These are phyloP conservation scores for Columba janthina DNA, from an alignment of 2,113 vertebrate genomes.

Conservation along the genomic window DNA sequence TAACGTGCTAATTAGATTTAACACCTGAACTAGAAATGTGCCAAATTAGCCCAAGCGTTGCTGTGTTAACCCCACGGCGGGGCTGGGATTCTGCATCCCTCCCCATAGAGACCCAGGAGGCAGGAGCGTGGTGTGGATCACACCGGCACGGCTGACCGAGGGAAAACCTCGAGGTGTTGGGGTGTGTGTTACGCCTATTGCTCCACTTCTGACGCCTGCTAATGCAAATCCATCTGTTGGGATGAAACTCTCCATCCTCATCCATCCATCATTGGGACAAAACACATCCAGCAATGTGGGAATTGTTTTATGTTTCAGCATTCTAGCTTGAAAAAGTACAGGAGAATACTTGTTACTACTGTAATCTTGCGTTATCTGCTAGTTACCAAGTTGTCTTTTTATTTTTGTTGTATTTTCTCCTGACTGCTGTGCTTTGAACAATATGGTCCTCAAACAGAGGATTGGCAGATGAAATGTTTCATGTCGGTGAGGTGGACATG, in stretches of 20 bases:
- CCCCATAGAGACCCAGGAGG: rapidly evolving
- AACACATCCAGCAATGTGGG: too few species aligned
- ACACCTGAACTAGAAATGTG: background rate
- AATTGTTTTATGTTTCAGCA: too few species aligned
- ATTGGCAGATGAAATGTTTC: too few species aligned
- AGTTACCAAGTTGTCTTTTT: too few species aligned
- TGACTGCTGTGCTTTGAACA: too few species aligned
- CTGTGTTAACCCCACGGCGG: rapidly evolving
- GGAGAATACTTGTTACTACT: too few species aligned
- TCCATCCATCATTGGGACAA: too few species aligned
- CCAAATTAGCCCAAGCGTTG: background rate
- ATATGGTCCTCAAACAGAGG: too few species aligned
- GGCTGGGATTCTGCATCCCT: background rate
- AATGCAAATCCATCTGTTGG: background rate
- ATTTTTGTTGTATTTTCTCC: too few species aligned
- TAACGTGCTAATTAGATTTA: slow-evolving; percentile 45
- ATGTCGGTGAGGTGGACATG: too few species aligned
- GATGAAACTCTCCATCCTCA: background rate
- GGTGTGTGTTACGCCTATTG: rapidly evolving
- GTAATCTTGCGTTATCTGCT: too few species aligned
- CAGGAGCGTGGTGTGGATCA: rapidly evolving
- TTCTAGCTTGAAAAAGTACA: too few species aligned
- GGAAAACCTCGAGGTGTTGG: rapidly evolving
- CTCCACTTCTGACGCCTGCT: background rate
- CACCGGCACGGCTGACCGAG: rapidly evolving